A percentile compares a stretch with the other conserved stretches of the same genome.
Evolutionary conservation across 2,113 vertebrate species (phyloP).

Genomic region (Psittacula cyanocephala): DNA sequence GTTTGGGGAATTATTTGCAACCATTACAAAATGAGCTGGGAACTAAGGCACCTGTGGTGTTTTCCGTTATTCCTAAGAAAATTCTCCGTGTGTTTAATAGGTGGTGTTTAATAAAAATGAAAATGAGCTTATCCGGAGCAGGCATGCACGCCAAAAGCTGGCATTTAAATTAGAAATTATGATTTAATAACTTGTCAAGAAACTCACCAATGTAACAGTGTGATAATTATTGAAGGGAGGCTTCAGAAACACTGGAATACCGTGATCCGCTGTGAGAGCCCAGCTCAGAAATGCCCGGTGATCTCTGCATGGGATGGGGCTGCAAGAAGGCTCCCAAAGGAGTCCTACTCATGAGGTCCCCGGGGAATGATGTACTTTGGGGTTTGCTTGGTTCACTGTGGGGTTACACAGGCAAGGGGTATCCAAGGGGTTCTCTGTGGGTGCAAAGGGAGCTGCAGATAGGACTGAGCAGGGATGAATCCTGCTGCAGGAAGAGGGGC

Average conservation of each 20-base stretch:
- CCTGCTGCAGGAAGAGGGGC: not conserved
- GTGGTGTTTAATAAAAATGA: slow-evolving; percentile 71
- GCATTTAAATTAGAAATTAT: slow-evolving; percentile 74
- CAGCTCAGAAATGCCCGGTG: not conserved
- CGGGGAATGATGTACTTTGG: not conserved
- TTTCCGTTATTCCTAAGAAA: slow-evolving; percentile 39
- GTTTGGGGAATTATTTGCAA: not conserved
- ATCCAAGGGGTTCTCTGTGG: too few relatives aligned
- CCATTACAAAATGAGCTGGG: not conserved
- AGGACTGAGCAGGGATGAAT: not conserved
- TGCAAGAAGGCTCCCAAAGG: not conserved
- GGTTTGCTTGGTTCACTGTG: not conserved
- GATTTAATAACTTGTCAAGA: slow-evolving; percentile 69
- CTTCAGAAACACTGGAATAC: not conserved
- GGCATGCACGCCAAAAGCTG: slow-evolving; percentile 60
- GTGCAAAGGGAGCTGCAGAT: fast-evolving
- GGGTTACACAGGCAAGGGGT: fast-evolving
- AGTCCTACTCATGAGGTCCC: not conserved
- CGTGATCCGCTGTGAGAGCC: not conserved
- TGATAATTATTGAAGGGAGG: slow-evolving; percentile 58
- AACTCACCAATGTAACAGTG: slow-evolving; percentile 49
- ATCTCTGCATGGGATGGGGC: not conserved
- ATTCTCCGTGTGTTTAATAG: slow-evolving; percentile 61
- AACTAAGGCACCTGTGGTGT: slow-evolving; percentile 50
- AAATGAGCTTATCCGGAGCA: slow-evolving; percentile 69